Percentiles rank a stretch among this genome's conserved stretches.
These are phyloP conservation scores for Theretra japonica DNA, from an alignment of 2,888 invertebrate species.

Conservation along the genomic window DNA sequence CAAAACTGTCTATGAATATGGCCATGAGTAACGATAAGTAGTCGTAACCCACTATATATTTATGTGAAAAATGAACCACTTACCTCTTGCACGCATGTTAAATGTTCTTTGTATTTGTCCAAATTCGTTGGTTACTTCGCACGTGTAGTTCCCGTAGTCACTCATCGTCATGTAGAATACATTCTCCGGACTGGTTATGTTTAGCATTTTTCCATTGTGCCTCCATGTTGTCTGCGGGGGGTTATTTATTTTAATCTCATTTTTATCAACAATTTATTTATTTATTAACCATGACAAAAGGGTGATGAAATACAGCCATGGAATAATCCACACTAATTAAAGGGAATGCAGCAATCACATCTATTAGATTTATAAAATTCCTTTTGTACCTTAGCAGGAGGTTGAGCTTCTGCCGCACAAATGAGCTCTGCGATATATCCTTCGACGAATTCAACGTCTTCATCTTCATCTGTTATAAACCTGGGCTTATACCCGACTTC, in stretches of 20 bases:
- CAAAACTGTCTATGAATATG: too few species aligned
- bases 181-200: conserved; percentile 39
- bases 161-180: conserved; percentile 45
- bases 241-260: background rate
- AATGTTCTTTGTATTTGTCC: conserved; percentile 56
- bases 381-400: conserved; percentile 51
- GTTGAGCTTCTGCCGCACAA: conserved; percentile 54
- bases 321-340: too few species aligned
- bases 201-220: conserved; percentile 46
- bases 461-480: conserved; percentile 46
- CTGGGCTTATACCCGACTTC: conserved; percentile 55
- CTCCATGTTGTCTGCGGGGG: conserved; percentile 56
- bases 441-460: conserved; percentile 44
- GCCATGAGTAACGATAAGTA: too few species aligned
- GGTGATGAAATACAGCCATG: too few species aligned
- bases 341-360: too few species aligned
- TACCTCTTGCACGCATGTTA: conserved; percentile 51
- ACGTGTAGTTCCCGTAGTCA: conserved; percentile 57
- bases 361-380: too few species aligned
- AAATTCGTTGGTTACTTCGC: conserved; percentile 55
- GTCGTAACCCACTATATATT: too few species aligned
- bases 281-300: too few species aligned
- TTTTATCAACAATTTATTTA: background rate
- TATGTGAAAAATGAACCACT: background rate
- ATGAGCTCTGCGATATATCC: conserved; percentile 41